A percentile compares a stretch with the other conserved stretches of the same genome.
Conservation (phyloP, 2,113 vertebrate genomes). For the Pelodiscus sinensis region DNA sequence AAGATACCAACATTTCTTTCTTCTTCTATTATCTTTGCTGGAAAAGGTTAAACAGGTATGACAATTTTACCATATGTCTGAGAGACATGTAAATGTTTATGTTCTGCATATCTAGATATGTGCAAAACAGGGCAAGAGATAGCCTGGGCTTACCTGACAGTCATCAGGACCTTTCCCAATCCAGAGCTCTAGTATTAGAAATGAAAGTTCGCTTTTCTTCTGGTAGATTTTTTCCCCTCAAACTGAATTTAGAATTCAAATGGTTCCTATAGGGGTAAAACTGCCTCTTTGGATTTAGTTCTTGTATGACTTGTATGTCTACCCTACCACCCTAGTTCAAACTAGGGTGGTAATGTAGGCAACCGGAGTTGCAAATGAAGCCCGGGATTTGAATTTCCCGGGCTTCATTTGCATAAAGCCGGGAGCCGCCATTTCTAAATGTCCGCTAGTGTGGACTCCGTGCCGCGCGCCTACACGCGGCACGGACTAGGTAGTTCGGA, state of each 20-base stretch:
- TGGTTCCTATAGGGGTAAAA: background rate
- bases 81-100: background rate
- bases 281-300: background rate
- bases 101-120: background rate
- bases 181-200: background rate
- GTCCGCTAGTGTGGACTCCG: no score
- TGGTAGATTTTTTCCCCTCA: background rate
- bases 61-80: background rate
- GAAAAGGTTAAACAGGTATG: background rate
- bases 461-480: no score
- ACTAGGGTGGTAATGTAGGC: no score
- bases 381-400: no score
- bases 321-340: no score
- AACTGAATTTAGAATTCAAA: background rate
- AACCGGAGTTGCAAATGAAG: no score
- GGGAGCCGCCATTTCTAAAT: no score
- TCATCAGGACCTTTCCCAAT: background rate
- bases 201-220: background rate
- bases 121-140: background rate
- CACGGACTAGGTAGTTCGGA: no score
- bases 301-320: background rate
- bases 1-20: background rate
- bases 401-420: no score
- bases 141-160: background rate
- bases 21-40: background rate